A percentile compares a stretch with the other conserved stretches of the same genome.
These are phyloP conservation scores for Stichopus horrens DNA, from an alignment of 53 echinoderm and acorn worm genomes.

Conservation along the genomic window DNA sequence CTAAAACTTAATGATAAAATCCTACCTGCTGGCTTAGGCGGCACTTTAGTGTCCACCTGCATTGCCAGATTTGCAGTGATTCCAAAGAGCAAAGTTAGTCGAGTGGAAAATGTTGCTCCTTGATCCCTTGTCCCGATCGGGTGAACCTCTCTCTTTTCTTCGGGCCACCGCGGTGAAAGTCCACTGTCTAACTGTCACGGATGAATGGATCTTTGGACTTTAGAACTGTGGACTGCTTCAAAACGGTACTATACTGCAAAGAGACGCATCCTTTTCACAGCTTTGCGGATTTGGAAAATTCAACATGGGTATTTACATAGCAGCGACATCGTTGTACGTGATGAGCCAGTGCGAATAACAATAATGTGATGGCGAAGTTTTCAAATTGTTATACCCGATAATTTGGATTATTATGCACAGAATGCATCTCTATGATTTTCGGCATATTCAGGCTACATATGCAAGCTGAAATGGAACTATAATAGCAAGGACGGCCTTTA, in stretches of 20 bases:
- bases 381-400: background rate
- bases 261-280: background rate
- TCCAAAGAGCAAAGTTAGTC: slow-evolving; percentile 26
- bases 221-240: slow-evolving; percentile 5
- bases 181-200: slow-evolving; percentile 35
- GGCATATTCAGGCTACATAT: too few species aligned
- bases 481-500: too few species aligned
- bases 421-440: too few species aligned
- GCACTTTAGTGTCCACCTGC: slow-evolving; percentile 42
- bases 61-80: slow-evolving; percentile 45
- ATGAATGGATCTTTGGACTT: slow-evolving; percentile 42
- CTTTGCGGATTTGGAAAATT: background rate
- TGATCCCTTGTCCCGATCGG: slow-evolving; percentile 46
- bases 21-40: slow-evolving; percentile 45
- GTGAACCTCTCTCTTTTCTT: slow-evolving; percentile 43
- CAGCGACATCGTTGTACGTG: background rate
- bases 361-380: background rate
- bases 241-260: background rate
- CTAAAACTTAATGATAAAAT: background rate
- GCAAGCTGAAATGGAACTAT: too few species aligned
- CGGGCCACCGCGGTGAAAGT: slow-evolving; percentile 39
- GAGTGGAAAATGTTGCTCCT: slow-evolving; percentile 42
- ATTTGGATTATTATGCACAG: too few species aligned
- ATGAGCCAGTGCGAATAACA: background rate
- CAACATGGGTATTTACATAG: slow-evolving; percentile 9